phyloP scores from a whole-genome alignment of 2,797 vertebrate species.

The Malurus splendens region DNA sequence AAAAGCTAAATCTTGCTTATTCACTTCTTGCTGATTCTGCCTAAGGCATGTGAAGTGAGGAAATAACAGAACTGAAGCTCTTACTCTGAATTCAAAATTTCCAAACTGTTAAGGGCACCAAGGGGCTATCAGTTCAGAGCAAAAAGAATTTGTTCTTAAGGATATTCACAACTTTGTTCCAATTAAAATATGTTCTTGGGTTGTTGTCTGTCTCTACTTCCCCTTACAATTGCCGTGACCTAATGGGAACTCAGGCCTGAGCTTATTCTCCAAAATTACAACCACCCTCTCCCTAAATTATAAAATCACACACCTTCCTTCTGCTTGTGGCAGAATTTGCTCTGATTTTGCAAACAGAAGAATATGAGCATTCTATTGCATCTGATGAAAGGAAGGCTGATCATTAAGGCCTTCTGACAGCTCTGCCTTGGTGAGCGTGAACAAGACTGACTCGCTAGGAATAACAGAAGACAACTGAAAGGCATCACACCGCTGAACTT shows the following conservation, averaged over 20 bases:
- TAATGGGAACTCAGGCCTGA: neutral
- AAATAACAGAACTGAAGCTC: slow-evolving; percentile 3
- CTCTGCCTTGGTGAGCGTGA: neutral
- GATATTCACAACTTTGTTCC: neutral
- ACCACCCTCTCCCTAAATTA: neutral
- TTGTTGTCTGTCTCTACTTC: neutral
- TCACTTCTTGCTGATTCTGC: neutral
- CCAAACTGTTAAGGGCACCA: neutral
- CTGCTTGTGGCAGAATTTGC: neutral
- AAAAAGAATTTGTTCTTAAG: neutral
- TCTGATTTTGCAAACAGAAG: neutral
- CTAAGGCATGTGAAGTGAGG: neutral
- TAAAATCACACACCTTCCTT: neutral
- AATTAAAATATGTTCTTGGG: neutral
- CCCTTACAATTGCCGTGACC: neutral
- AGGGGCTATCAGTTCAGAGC: neutral
- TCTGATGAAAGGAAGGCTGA: neutral
- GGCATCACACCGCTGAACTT: neutral
- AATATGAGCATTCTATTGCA: neutral
- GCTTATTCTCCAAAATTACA: neutral
- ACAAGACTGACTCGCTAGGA: neutral
- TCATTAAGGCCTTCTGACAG: neutral
- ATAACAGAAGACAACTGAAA: neutral
- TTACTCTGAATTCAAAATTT: neutral
- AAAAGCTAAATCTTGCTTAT: neutral